Base-by-base conservation (phyloP, 2,888 invertebrate genomes). In the Papilio elwesi region DNA sequence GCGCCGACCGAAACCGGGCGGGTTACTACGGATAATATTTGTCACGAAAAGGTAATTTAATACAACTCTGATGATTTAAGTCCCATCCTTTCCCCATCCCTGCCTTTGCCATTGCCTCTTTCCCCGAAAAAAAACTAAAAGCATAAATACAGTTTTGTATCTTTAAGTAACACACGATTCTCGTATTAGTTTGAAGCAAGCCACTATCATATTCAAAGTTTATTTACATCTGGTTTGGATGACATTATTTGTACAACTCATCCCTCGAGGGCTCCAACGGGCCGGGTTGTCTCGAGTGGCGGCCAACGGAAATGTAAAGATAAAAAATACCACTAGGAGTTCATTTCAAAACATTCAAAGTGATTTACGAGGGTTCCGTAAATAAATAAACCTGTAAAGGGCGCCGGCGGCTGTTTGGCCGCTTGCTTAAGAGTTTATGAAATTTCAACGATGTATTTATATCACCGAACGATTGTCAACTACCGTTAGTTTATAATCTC, bases 331-430 rank as follows among this genome's bases (percentile, higher is more conserved):
- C 76, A 67, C 68, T 67, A 71, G 65, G 57, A 68, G 73, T 65
- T 69, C 63, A 73, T 73, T 64, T 64, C 68, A 73, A 68, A 72
- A 68, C 64, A 64, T 72, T 68, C 68, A 64, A 71, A 64, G 57
- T 74, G 76, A 77, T 76, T 77, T 74, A 79, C 70, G 72, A 77
- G 73, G 70, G 68, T 66, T 76, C 76, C 73, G 51, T 77, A 77
- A 77, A 78, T 77, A 79, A 79, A 78, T 75, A 77, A 68, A 71
- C 69, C 48, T 53, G 11, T 51, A 38, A 47, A 36, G 69, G n/a
- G 43, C 12, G 26, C 26, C 26, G 63, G 16, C 53, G 47, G 5
- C 11, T 59, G n/a, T 59, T 62, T 69, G 59, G n/a, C 49, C n/a
- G 51, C 8, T 6, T 48, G 62, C 66, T 71, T 52, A 16, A 6